These are phyloP conservation scores for Junonia oenone DNA, from an alignment of 2,888 invertebrate genomes.

Conservation along the genomic window DNA sequence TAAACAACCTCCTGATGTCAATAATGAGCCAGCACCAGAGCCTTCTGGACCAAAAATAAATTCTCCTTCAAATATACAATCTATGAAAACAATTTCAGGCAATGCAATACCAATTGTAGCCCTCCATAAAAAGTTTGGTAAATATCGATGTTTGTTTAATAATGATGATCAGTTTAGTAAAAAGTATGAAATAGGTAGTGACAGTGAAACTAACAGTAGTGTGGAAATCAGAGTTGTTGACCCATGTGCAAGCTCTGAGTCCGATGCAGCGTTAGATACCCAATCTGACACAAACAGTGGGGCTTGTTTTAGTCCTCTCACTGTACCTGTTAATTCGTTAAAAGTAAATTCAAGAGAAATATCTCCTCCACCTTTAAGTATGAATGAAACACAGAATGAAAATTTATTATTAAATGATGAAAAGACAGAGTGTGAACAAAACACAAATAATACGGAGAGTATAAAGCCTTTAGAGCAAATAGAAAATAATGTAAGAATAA, in stretches of 20 bases:
- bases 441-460: constrained; percentile 3
- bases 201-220: constrained; percentile 74
- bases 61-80: constrained; percentile 33
- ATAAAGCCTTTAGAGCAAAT: constrained; percentile 3
- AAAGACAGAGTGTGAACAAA: constrained; percentile 1
- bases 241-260: constrained; percentile 68
- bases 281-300: constrained; percentile 57
- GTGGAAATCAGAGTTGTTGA: constrained; percentile 65
- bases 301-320: constrained; percentile 48
- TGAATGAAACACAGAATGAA: constrained; percentile 26
- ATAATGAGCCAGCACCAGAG: constrained; percentile 25
- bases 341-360: constrained; percentile 46
- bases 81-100: constrained; percentile 41
- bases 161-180: constrained; percentile 55
- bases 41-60: constrained; percentile 24
- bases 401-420: constrained; percentile 9
- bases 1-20: constrained; percentile 31
- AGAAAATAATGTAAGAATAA: constrained; percentile 1
- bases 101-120: constrained; percentile 46
- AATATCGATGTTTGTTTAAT: constrained; percentile 73
- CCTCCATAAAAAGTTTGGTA: constrained; percentile 79
- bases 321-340: constrained; percentile 36
- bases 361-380: constrained; percentile 40
- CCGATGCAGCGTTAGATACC: constrained; percentile 63
- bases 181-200: constrained; percentile 68